Conservation (phyloP, 2,113 vertebrate species). For the Henicopernis longicauda region DNA sequence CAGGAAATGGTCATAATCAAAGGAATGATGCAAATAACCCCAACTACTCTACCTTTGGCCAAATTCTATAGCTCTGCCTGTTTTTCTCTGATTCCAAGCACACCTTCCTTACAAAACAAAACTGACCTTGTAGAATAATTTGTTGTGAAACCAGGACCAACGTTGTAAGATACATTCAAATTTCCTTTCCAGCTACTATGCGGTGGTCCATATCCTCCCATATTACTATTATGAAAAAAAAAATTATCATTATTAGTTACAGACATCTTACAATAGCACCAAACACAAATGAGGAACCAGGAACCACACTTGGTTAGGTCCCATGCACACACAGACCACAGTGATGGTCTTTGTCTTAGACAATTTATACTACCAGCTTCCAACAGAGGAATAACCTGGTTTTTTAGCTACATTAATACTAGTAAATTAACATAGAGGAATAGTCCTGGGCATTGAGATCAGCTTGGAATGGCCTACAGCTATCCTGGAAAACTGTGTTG, state of each 20-base stretch:
- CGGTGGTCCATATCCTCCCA: slow-evolving; percentile 83
- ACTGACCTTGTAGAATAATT: slow-evolving; percentile 77
- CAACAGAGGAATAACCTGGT: background rate
- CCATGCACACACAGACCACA: background rate
- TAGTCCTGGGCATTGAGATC: background rate
- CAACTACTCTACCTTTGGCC: background rate
- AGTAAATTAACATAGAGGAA: background rate
- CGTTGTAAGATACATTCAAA: slow-evolving; percentile 84
- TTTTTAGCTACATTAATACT: background rate
- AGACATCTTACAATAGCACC: background rate
- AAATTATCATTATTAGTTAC: background rate
- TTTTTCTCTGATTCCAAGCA: background rate
- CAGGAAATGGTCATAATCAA: background rate
- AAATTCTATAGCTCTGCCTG: background rate
- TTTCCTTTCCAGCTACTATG: slow-evolving; percentile 85
- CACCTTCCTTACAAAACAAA: background rate
- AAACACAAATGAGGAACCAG: background rate
- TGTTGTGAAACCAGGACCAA: slow-evolving; percentile 85
- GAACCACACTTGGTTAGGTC: background rate
- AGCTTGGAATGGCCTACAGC: background rate
- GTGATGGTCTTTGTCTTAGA: background rate
- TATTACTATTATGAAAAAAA: slow-evolving; percentile 75
- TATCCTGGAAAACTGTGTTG: background rate
- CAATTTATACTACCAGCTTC: background rate
- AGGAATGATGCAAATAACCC: background rate